Conservation (phyloP, 2,888 invertebrate species). For the Aphidius colemani region DNA sequence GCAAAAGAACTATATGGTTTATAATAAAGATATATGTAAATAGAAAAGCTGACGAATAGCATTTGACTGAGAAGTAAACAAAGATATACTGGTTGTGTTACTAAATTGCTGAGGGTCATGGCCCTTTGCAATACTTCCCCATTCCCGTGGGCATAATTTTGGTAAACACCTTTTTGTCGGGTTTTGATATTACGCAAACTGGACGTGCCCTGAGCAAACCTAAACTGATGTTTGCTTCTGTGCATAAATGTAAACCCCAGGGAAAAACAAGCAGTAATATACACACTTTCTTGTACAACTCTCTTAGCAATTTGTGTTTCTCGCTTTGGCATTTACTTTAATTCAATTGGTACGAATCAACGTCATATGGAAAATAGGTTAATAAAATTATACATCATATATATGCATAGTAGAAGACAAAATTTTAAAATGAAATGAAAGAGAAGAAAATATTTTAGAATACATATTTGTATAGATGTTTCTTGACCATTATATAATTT, state of each 20-base stretch:
- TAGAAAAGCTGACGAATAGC: slow-evolving; percentile 18
- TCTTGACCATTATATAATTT: no score
- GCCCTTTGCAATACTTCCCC: slow-evolving; percentile 13
- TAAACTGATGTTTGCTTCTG: slow-evolving; percentile 22
- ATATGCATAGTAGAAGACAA: no score
- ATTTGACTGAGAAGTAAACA: slow-evolving; percentile 19
- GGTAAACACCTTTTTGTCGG: slow-evolving; percentile 20
- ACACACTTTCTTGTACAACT: slow-evolving; percentile 10
- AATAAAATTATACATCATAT: neutral
- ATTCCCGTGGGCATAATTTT: slow-evolving; percentile 21
- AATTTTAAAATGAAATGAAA: no score
- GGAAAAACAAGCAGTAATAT: slow-evolving; percentile 19
- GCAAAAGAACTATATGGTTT: no score
- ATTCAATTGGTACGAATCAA: slow-evolving; percentile 15
- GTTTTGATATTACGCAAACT: slow-evolving; percentile 20
- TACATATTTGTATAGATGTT: no score
- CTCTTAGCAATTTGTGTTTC: slow-evolving; percentile 12
- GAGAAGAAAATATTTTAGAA: no score
- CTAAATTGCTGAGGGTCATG: slow-evolving; percentile 19
- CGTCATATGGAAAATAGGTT: slow-evolving; percentile 4
- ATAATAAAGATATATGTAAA: slow-evolving; percentile 6
- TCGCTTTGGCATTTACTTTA: no score
- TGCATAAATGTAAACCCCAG: slow-evolving; percentile 17
- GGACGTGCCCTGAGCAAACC: slow-evolving; percentile 25
- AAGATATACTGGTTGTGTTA: neutral